Base-by-base conservation (phyloP, 2,797 vertebrate species). In the Euphonia xanthogaster region DNA sequence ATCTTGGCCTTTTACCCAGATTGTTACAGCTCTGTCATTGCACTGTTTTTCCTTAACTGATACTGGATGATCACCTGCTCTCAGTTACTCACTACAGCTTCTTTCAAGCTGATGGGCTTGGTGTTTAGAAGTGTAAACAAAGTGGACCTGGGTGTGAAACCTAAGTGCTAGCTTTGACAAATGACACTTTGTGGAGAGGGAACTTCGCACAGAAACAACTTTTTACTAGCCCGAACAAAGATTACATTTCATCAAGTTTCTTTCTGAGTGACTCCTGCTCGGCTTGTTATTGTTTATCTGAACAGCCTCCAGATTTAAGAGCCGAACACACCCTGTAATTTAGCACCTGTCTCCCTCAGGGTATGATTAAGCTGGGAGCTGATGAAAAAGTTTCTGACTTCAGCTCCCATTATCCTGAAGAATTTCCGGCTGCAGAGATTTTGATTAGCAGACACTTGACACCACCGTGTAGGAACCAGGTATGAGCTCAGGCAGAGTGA, bases 1-100 rank as follows among this genome's bases (percentile, higher is more conserved):
- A 96, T 86, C 93, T 92, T 74, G 91, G 92, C 88, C 62, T 96
- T 92, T 85, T 83, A 96, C 84, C 42, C 76, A 62, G 82, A 62
- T 24, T 79, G 89, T 96, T 97, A 96, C 94, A 96, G 90, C 79
- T 97, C 93, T 91, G 42, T 93, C 87, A 90, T 66, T 68, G 58
- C 66, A 51, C 62, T 92, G 90, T 73, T 97, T 96, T 96, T 86
- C 82, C 66, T 37, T 72, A 73, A 81, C 55, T 78, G 85, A 75
- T 30, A 65, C 40, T 33, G 62, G 58, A 62, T 48, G 40, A 78
- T 75, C 14, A 5, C 48, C 77, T 57, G 47, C 48, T 85, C 74
- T 60, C 51, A 51, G 62, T 79, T 88, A 60, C 66, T 86, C 42
- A 40, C 33, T 76, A n/a, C 39, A 66, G 53, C 53, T 66, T 70